These are phyloP conservation scores for Aurelia aurita DNA, from an alignment of 30 jellyfish, hydroid and myxozoan genomes.

Conservation along the genomic window DNA sequence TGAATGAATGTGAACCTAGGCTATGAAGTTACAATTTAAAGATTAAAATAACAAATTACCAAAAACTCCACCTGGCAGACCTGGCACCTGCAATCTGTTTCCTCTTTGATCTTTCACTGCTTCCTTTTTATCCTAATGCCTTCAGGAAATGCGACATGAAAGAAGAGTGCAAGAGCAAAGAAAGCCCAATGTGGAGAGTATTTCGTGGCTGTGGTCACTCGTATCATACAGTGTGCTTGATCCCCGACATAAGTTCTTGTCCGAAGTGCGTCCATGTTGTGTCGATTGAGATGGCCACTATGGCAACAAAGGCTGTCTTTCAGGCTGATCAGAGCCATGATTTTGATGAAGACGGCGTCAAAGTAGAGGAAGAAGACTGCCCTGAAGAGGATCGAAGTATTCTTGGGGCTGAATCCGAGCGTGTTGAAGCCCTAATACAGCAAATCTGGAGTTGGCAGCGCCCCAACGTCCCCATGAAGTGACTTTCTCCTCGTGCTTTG, in stretches of 20 bases:
- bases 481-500: no score
- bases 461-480: not conserved
- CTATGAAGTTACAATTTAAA: no score
- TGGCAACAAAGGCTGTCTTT: not conserved
- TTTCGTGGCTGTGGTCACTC: conserved; percentile 19
- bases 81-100: no score
- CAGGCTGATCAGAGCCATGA: not conserved
- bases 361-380: not conserved
- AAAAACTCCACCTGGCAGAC: no score
- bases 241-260: not conserved
- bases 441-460: conserved; percentile 8
- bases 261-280: conserved; percentile 2
- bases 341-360: not conserved
- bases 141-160: conserved; percentile 6
- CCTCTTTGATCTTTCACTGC: no score
- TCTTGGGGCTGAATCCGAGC: conserved; percentile 1
- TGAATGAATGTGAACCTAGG: no score
- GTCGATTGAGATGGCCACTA: conserved; percentile 4
- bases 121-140: not conserved
- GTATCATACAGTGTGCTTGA: conserved; percentile 1
- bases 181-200: not conserved
- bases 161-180: conserved; percentile 1
- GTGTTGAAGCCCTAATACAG: not conserved
- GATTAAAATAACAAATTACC: no score
- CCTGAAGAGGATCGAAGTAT: not conserved